Evolutionary conservation across 2,888 invertebrate species (phyloP), one percentile per base, ranked within the genome.

Genomic region (Andrena marginata): DNA sequence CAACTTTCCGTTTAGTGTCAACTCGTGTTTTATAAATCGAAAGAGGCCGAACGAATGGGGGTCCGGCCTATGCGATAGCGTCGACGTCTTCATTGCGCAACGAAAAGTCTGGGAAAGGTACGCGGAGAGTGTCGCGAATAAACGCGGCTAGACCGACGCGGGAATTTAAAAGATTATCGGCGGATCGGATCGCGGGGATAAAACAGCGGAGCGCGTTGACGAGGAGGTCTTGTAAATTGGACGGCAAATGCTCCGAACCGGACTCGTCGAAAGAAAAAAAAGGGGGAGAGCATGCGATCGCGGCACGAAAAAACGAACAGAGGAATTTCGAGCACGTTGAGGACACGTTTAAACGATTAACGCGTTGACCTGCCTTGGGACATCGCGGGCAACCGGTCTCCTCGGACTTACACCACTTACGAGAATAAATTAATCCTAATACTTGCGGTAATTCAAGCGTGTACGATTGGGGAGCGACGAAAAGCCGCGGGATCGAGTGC

Each of bases 1-100:
- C 42, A 48, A 80, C 63, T 79, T 80, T 79, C 72, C 26, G 33
- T 64, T 65, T 65, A 74, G 63, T 48, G 59, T 60, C 73, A 54
- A 60, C 69, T 42, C 48, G 59, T 51, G 59, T 49, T 59, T 54
- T 29, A 33, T 51, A 29, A 10, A 48, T 74, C 51, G 59, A 62
- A 68, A n/a, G 49, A 69, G 59, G 5, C 49, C 31, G 23, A 6
- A 2, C 23, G 71, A 42, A 20, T 13, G 6, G 31, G 31, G 20
- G n/a, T n/a, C 7, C 60, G 35, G 51, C 16, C 23, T 10, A 10
- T 56, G 23, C 56, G 56, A 56, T 4, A 26, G 23, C 56, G 23
- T 23, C 10, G 13, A 56, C 56, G 26, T 56, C 56, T 56, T 56
- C 23, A 56, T 56, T 56, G 26, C 56, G 56, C 56, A 56, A 56